phyloP scores from a whole-genome alignment of 2,113 vertebrate species.

The Salvator merianae region DNA sequence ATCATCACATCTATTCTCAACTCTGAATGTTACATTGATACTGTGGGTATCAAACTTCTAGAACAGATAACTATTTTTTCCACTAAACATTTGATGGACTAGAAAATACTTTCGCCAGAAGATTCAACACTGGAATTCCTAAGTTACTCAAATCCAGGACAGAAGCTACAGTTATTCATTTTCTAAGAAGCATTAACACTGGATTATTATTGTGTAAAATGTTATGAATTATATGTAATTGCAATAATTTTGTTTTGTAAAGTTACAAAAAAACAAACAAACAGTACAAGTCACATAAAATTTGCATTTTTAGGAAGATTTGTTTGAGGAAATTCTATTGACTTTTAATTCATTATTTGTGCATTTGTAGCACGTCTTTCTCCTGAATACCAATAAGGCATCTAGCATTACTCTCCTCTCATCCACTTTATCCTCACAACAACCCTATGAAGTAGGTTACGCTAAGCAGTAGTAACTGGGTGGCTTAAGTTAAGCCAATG shows the following conservation, averaged over 20 bases:
- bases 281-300: not conserved
- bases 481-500: no score
- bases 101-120: not conserved
- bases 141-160: not conserved
- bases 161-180: not conserved
- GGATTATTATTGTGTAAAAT: no score
- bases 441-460: no score
- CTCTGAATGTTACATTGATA: not conserved
- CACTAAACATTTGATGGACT: not conserved
- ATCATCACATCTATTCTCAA: not conserved
- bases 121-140: not conserved
- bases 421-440: no score
- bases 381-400: no score
- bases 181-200: no score
- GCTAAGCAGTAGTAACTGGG: no score
- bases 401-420: no score
- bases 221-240: no score
- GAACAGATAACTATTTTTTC: not conserved
- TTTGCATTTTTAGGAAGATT: not conserved
- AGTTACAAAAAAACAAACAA: not conserved
- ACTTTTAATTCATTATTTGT: not conserved
- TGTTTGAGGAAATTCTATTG: not conserved
- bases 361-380: no score
- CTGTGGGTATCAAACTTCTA: not conserved
- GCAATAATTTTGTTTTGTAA: no score